Evolutionary conservation across 2,888 invertebrate genomes (phyloP).

Genomic region (Dicyrtomina minuta): DNA sequence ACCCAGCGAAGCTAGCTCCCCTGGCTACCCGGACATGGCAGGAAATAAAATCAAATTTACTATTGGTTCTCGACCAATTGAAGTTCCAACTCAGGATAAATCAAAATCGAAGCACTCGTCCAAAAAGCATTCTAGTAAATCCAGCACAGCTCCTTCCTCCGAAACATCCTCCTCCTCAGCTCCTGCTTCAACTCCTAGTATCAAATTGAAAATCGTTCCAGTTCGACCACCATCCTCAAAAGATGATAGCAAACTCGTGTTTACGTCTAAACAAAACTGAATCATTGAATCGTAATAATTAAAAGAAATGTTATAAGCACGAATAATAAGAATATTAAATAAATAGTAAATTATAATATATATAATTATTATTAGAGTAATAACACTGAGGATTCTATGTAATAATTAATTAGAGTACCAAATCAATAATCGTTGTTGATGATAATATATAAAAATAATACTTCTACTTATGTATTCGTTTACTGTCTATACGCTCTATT

Average conservation of each 20-base stretch:
- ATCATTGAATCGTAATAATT: background rate
- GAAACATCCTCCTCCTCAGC: background rate
- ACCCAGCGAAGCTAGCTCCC: background rate
- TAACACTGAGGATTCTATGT: background rate
- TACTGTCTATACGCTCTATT: too few relatives aligned
- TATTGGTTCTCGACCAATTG: constrained; percentile 3
- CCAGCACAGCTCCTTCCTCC: constrained; percentile 7
- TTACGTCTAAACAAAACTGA: constrained; percentile 20
- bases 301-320: background rate
- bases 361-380: background rate
- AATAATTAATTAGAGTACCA: too few relatives aligned
- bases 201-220: constrained; percentile 26
- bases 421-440: too few relatives aligned
- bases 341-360: constrained; percentile 4
- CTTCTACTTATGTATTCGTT: too few relatives aligned
- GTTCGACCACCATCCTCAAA: constrained; percentile 29
- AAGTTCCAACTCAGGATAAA: background rate
- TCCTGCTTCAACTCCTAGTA: background rate
- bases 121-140: constrained; percentile 28
- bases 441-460: too few relatives aligned
- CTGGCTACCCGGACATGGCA: constrained; percentile 2
- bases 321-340: background rate
- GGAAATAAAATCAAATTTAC: constrained; percentile 21
- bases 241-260: constrained; percentile 14
- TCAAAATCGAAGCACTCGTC: constrained; percentile 33